Base-by-base conservation (phyloP, 2,888 invertebrate species). In the Troides helena region DNA sequence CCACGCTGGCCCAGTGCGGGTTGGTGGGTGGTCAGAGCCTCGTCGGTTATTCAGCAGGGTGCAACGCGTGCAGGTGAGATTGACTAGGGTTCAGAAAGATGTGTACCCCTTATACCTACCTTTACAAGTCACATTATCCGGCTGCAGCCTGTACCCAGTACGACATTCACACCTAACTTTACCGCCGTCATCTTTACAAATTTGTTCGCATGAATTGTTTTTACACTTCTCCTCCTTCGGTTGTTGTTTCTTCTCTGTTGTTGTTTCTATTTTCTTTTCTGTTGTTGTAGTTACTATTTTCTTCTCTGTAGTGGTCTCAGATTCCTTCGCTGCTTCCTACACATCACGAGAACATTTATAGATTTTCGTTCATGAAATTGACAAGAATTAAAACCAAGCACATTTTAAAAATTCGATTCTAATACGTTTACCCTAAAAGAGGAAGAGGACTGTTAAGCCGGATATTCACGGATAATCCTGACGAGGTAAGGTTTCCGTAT, bases 91-190 rank as follows among this genome's bases (percentile, higher is more conserved):
- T 10, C 39, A 4, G 1, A 39, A 39, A 39, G 39, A 17, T 53
- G 14, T 6, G 53, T 0, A 6, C 8, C 14, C 1, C 30, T 14
- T 60, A 23, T 36, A 62, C 70, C 69, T 80, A 90, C 92, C 92
- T 86, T 85, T 86, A 77, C 92, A 92, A 59, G 87, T 78, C 67
- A 81, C 90, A 72, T 87, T 86, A 72, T 92, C 90, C 4, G 74
- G 71, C 50, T 87, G 85, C 46, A 90, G 80, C 70, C 87, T 77
- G 76, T 77, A 92, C 1, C 92, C 92, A 39, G 85, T 81, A 0
- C 76, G 79, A 70, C 92, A 92, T 30, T 77, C 78, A 72, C 92
- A 92, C 39, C 72, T 75, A 14, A 90, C 76, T 3, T 72, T 72
- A 0, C 89, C 92, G 8, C 74, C 81, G 1, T 82, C 82, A 57